phyloP scores from a whole-genome alignment of 2,113 vertebrate species.

The Paracanthobrama guichenoti region DNA sequence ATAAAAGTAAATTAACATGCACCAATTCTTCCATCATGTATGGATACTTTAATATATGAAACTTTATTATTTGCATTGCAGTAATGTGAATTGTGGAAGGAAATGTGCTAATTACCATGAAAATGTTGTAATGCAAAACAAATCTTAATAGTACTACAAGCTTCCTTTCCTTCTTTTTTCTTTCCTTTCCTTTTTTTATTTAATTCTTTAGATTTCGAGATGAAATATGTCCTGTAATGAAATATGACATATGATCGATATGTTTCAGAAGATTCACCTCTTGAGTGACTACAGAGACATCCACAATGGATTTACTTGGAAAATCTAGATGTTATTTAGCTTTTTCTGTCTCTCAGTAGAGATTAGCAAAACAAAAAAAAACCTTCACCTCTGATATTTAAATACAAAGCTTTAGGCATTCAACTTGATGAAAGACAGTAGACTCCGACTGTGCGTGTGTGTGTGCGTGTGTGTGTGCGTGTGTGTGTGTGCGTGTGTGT shows the following conservation, averaged over 20 bases:
- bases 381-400: constrained; percentile 39
- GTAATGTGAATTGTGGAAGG: neutral
- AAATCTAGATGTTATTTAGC: neutral
- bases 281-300: neutral
- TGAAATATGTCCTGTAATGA: neutral
- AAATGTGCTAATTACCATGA: neutral
- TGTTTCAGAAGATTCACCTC: neutral
- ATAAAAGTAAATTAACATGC: neutral
- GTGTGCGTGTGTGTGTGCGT: too few relatives aligned
- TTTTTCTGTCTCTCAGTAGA: constrained; percentile 6
- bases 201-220: neutral
- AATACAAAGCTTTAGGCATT: constrained; percentile 30
- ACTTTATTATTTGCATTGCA: neutral
- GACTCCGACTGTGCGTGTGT: constrained; percentile 15
- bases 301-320: neutral
- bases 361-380: neutral
- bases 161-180: neutral
- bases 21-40: neutral
- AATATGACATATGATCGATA: neutral
- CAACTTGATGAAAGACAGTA: constrained; percentile 18
- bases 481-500: neutral
- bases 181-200: too few relatives aligned
- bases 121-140: neutral
- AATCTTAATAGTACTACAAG: neutral
- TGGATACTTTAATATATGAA: neutral